phyloP scores from a whole-genome alignment of 2,797 vertebrate genomes.

The Xenentodon cancila region DNA sequence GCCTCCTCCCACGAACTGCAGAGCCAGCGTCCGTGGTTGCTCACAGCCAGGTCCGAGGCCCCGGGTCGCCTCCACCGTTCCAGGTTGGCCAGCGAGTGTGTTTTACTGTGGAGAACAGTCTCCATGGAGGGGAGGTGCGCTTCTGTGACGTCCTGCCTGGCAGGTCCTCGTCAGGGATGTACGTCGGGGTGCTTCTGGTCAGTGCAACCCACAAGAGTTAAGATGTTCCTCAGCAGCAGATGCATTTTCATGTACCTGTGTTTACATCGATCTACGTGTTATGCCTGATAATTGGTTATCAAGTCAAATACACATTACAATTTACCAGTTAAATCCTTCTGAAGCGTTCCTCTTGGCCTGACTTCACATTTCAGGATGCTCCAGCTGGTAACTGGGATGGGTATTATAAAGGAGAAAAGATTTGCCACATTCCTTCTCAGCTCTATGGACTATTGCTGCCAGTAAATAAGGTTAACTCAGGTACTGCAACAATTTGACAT shows the following conservation, averaged over 20 bases:
- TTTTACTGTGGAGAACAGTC: conserved; percentile 53
- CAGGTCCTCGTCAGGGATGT: conserved; percentile 34
- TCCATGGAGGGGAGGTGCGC: conserved; percentile 66
- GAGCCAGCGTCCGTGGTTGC: conserved; percentile 40
- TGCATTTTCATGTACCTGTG: too few relatives aligned
- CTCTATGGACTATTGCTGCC: conserved; percentile 74
- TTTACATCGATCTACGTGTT: too few relatives aligned
- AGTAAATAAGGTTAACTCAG: conserved; percentile 69
- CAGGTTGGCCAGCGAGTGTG: conserved; percentile 73
- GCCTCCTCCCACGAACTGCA: conserved; percentile 56
- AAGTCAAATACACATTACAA: too few relatives aligned
- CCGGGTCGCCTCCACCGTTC: conserved; percentile 32
- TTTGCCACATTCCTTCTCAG: conserved; percentile 74
- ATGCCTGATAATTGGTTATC: too few relatives aligned
- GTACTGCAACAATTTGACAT: conserved; percentile 42
- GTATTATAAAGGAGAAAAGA: conserved; percentile 61
- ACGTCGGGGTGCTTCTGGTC: conserved; percentile 81
- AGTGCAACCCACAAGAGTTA: conserved; percentile 15
- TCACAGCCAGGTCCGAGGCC: conserved; percentile 26
- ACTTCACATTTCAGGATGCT: conserved; percentile 65
- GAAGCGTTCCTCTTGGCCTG: neutral
- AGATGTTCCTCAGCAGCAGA: neutral
- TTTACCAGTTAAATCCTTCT: too few relatives aligned
- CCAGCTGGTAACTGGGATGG: conserved; percentile 82
- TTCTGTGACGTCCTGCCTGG: conserved; percentile 75